A percentile compares a stretch with the other conserved stretches of the same genome.
These are phyloP conservation scores for Lontra canadensis DNA, from an alignment of 2,113 vertebrate genomes.

Conservation along the genomic window DNA sequence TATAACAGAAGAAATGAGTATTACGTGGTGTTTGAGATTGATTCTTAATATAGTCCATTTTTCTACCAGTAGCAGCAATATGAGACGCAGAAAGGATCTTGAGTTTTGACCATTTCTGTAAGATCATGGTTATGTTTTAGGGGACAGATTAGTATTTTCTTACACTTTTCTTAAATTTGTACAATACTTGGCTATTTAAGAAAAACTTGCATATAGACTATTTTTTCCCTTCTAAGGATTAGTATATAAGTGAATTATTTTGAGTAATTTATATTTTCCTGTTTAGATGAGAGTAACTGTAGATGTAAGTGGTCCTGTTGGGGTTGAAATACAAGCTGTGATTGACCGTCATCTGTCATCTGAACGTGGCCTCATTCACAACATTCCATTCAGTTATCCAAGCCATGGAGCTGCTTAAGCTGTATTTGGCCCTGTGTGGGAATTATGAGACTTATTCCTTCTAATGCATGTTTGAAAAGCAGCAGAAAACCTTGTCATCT, in stretches of 20 bases:
- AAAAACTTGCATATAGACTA: background rate
- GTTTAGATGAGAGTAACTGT: background rate
- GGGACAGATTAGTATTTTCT: background rate
- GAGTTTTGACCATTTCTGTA: constrained; percentile 45
- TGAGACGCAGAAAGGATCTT: constrained; percentile 49
- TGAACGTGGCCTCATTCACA: background rate
- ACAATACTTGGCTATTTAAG: background rate
- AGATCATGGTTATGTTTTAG: constrained; percentile 18
- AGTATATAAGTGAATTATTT: constrained; percentile 25
- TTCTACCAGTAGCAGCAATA: constrained; percentile 43
- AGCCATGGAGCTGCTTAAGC: background rate
- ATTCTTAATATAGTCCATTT: constrained; percentile 11
- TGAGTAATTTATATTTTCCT: constrained; percentile 45
- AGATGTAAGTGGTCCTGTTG: background rate
- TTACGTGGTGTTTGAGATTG: constrained; percentile 37
- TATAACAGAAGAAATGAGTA: constrained; percentile 50
- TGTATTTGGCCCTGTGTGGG: background rate
- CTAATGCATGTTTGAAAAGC: background rate
- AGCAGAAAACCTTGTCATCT: background rate
- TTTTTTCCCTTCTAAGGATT: background rate
- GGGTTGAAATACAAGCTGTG: background rate
- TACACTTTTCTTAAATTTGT: background rate
- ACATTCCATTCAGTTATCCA: background rate
- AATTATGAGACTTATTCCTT: background rate
- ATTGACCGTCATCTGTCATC: background rate